Evolutionary conservation across 2,888 invertebrate genomes (phyloP), one percentile per base, ranked within the genome.

Genomic region (Drosophila ustulata): DNA sequence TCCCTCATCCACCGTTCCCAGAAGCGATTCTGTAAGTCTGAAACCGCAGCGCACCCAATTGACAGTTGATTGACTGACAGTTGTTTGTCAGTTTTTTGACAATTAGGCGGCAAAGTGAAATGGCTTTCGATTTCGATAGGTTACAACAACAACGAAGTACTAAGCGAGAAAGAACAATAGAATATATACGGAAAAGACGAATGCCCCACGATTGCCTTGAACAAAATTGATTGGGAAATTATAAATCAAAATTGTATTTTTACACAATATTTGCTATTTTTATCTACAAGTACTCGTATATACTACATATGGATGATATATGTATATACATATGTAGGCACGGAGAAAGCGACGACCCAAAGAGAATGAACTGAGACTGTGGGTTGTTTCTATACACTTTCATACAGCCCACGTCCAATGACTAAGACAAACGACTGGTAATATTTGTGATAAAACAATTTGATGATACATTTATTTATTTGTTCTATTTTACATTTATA

Each of bases 51-150:
- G 39, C 63, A 59, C 53, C 73, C 84, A 89, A 84, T 89, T 86
- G 88, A 78, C 89, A 75, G 80, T 71, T 89, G 85, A 86, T 86
- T 86, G 85, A 86, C 71, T 82, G 85, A 80, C 89, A 89, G 88
- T 75, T 78, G 82, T 66, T 85, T 87, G 85, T 80, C 88, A 77
- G 62, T 76, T 77, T 82, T 87, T 80, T 80, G 85, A 89, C 89
- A 89, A 86, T 86, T 75, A 80, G 78, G 85, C 68, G 80, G 67
- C 75, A 80, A 80, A 84, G 82, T 78, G 85, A 89, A 86, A 86
- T 86, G 84, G 85, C 85, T 86, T 86, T 86, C 85, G 85, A 71
- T 86, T 89, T 89, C 69, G 68, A 73, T 68, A 30, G 58, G 37
- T 34, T 57, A 41, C 8, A 7, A 4, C 9, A 37, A 51, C 43